Conservation (phyloP, 2,113 vertebrate species). For the Ursus arctos region DNA sequence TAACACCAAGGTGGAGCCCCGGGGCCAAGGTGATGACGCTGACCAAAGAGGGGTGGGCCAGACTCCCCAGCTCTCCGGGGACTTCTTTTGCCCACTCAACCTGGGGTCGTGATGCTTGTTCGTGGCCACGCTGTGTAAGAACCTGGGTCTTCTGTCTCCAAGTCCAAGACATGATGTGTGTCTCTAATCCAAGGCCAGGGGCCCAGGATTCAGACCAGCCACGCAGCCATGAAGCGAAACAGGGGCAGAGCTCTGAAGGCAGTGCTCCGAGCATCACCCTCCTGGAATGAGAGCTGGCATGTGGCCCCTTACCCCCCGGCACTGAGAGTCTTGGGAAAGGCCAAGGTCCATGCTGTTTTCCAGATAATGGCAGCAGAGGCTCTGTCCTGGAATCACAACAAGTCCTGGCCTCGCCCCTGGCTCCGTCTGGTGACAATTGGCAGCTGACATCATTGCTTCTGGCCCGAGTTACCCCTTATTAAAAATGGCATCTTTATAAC, state of each 20-base stretch:
- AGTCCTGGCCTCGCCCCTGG: slow-evolving; percentile 52
- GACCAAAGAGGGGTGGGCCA: neutral
- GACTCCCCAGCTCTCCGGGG: neutral
- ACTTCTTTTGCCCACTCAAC: neutral
- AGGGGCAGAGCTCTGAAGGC: neutral
- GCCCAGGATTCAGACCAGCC: neutral
- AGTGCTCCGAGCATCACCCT: neutral
- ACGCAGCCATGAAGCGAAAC: neutral
- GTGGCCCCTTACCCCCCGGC: neutral
- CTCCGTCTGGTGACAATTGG: slow-evolving; percentile 71
- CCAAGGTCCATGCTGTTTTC: neutral
- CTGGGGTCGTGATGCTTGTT: neutral
- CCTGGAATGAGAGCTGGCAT: neutral
- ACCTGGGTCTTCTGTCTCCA: neutral
- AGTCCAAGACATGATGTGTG: neutral
- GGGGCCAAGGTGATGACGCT: neutral
- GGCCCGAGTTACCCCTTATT: slow-evolving; percentile 61
- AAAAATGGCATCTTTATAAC: slow-evolving; percentile 77
- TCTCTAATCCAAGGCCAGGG: neutral
- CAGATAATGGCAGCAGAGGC: slow-evolving; percentile 38
- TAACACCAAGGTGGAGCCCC: neutral
- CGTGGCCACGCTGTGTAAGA: neutral
- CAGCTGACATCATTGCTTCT: slow-evolving; percentile 74
- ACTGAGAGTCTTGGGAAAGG: neutral
- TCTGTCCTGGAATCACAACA: slow-evolving; percentile 12